Conservation (phyloP, 2,888 invertebrate species). For the Perithous albicinctus region DNA sequence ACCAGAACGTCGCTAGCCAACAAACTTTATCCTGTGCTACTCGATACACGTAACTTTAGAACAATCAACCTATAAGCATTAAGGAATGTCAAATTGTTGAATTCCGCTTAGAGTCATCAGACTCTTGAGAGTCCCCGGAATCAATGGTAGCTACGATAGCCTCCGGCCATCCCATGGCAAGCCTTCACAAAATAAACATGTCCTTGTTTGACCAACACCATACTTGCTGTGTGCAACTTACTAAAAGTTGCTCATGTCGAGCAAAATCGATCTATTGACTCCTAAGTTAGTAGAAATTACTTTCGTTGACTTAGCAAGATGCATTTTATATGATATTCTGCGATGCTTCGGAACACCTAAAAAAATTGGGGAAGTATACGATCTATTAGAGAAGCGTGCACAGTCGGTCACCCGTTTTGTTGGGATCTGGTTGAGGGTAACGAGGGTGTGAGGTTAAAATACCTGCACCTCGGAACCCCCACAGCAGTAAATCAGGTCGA, state of each 20-base stretch:
- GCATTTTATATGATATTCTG: neutral
- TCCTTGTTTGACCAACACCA: conserved; percentile 5
- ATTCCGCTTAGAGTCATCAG: conserved; percentile 22
- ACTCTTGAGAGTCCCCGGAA: conserved; percentile 16
- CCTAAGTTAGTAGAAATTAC: neutral
- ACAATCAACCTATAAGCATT: conserved; percentile 38
- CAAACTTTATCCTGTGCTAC: conserved; percentile 45
- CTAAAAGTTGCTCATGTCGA: conserved; percentile 3
- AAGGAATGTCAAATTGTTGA: conserved; percentile 40
- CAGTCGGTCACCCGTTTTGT: conserved; percentile 27
- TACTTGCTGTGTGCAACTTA: neutral
- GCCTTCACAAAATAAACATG: conserved; percentile 13
- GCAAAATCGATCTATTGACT: neutral
- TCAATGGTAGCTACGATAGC: conserved; percentile 24
- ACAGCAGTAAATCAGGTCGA: conserved; percentile 79
- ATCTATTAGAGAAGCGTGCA: neutral
- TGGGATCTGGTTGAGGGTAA: conserved; percentile 34
- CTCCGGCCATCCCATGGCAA: conserved; percentile 6
- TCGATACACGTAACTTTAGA: conserved; percentile 45
- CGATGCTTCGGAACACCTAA: neutral
- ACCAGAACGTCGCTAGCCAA: conserved; percentile 49
- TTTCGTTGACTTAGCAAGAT: neutral
- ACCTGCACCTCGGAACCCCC: conserved; percentile 55
- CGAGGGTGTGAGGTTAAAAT: conserved; percentile 55
- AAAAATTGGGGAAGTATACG: neutral